Evolutionary conservation across 2,888 invertebrate species (phyloP).

Genomic region (Podotricha telesiphe): DNA sequence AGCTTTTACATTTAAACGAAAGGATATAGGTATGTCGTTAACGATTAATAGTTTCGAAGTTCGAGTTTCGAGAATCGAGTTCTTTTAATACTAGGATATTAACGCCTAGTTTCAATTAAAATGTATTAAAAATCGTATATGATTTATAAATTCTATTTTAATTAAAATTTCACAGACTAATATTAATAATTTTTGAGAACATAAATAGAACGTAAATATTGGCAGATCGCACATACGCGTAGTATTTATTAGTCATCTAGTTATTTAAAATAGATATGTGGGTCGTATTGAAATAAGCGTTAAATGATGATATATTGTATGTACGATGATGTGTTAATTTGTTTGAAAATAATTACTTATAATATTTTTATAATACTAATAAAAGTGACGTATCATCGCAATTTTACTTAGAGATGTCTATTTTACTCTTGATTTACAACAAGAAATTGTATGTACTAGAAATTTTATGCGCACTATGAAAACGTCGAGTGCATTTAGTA

Average conservation of each 20-base stretch:
- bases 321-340: background rate
- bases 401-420: too few species aligned
- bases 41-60: too few species aligned
- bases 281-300: conserved; percentile 20
- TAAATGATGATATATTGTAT: conserved; percentile 13
- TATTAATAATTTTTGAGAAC: conserved; percentile 4
- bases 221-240: conserved; percentile 8
- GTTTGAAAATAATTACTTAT: background rate
- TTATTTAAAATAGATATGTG: conserved; percentile 24
- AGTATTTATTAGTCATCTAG: conserved; percentile 14
- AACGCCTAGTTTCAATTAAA: too few species aligned
- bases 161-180: too few species aligned
- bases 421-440: background rate
- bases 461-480: too few species aligned
- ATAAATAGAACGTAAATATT: conserved; percentile 22
- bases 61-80: too few species aligned
- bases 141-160: too few species aligned
- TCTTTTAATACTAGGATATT: too few species aligned
- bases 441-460: background rate
- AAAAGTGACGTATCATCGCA: background rate
- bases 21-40: too few species aligned
- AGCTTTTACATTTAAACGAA: too few species aligned
- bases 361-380: background rate
- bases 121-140: too few species aligned
- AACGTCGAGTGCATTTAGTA: background rate